phyloP scores from a whole-genome alignment of 1,140 invertebrate genomes.

The Platorchestia sp. region DNA sequence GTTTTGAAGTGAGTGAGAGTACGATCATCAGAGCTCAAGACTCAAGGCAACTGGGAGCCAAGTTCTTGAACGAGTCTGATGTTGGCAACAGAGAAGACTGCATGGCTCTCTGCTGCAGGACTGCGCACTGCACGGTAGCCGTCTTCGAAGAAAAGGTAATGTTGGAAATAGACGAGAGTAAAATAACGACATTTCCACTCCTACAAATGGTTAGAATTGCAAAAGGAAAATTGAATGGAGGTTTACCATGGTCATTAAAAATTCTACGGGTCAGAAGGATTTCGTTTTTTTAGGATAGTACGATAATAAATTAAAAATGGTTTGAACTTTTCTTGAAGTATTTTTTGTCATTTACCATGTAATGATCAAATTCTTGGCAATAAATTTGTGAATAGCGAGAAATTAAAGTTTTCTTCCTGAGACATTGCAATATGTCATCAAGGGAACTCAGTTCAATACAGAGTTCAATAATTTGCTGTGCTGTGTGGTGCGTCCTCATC shows the following conservation, averaged over 20 bases:
- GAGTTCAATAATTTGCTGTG: too few relatives aligned
- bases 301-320: too few relatives aligned
- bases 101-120: slow-evolving; percentile 87
- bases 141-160: slow-evolving; percentile 91
- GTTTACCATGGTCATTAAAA: background rate
- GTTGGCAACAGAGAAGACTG: slow-evolving; percentile 83
- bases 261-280: too few relatives aligned
- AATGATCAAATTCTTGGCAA: too few relatives aligned
- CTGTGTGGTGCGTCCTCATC: too few relatives aligned
- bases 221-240: background rate
- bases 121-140: slow-evolving; percentile 88
- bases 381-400: too few relatives aligned
- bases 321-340: too few relatives aligned
- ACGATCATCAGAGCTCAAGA: slow-evolving; percentile 93
- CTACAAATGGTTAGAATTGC: background rate
- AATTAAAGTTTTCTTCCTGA: too few relatives aligned
- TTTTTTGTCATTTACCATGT: too few relatives aligned
- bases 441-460: too few relatives aligned
- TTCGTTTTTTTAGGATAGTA: too few relatives aligned
- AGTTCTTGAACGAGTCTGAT: slow-evolving; percentile 88
- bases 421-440: too few relatives aligned
- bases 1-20: slow-evolving; percentile 87
- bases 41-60: slow-evolving; percentile 87
- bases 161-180: background rate
- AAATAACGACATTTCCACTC: background rate